Conservation (phyloP, 2,113 vertebrate species). For the Channa maculata region DNA sequence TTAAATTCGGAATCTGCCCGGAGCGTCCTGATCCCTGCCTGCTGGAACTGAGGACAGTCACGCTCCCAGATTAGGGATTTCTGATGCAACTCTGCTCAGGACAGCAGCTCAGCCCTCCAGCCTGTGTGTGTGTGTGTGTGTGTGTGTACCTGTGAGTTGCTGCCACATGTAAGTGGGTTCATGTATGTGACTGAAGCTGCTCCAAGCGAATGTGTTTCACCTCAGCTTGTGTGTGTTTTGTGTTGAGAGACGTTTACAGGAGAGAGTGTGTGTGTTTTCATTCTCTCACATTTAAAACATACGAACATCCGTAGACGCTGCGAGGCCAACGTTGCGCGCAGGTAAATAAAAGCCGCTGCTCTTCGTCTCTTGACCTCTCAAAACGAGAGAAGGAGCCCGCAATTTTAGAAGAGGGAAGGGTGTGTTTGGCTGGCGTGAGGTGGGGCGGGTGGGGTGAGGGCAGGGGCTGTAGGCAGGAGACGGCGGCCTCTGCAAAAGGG, state of each 20-base stretch:
- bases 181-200: constrained; percentile 9
- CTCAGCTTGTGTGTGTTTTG: constrained; percentile 31
- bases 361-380: constrained; percentile 61
- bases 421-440: constrained; percentile 28
- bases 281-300: constrained; percentile 31
- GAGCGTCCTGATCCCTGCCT: constrained; percentile 71
- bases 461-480: constrained; percentile 51
- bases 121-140: constrained; percentile 47
- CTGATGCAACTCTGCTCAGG: constrained; percentile 69
- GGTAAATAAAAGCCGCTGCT: constrained; percentile 51
- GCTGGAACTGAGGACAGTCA: constrained; percentile 75
- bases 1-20: constrained; percentile 73
- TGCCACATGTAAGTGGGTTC: constrained; percentile 20
- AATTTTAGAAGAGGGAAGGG: constrained; percentile 30
- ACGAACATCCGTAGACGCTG: not conserved
- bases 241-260: constrained; percentile 13
- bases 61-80: constrained; percentile 77
- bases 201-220: constrained; percentile 22
- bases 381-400: constrained; percentile 19
- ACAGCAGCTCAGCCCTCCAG: constrained; percentile 69
- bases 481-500: constrained; percentile 78
- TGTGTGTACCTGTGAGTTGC: constrained; percentile 19
- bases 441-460: constrained; percentile 13
- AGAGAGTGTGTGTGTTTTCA: constrained; percentile 36
- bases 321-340: constrained; percentile 30